A percentile compares a stretch with the other conserved stretches of the same genome.
Evolutionary conservation across 1,140 invertebrate genomes (phyloP).

Genomic region (Saxidomus purpurata): DNA sequence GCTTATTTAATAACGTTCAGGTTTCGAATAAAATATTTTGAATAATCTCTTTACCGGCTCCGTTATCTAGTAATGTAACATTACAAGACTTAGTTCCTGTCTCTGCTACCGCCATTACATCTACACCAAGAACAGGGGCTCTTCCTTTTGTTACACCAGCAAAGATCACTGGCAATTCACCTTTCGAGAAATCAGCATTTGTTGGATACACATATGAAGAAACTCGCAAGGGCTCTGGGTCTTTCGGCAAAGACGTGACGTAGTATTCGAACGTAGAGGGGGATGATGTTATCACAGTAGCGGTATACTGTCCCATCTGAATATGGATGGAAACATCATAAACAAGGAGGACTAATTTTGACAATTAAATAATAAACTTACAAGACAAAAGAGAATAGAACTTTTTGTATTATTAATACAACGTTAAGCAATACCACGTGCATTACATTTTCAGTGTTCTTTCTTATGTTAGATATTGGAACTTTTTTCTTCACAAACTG

Average conservation of each 20-base stretch:
- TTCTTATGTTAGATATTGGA: background rate
- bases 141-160: slow-evolving; percentile 32
- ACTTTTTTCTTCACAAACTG: too few relatives aligned
- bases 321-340: too few relatives aligned
- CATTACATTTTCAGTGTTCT: background rate
- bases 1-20: too few relatives aligned
- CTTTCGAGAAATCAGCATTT: background rate
- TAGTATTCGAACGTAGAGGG: background rate
- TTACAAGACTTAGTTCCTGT: background rate
- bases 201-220: background rate
- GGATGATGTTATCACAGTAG: background rate
- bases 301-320: slow-evolving; percentile 14
- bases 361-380: too few relatives aligned
- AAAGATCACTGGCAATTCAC: slow-evolving; percentile 10
- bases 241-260: slow-evolving; percentile 11
- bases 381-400: background rate
- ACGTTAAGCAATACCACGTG: background rate
- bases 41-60: slow-evolving; percentile 89
- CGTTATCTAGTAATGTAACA: slow-evolving; percentile 89
- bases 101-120: slow-evolving; percentile 1
- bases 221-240: background rate
- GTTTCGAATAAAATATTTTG: too few relatives aligned
- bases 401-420: background rate
- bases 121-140: background rate
- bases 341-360: too few relatives aligned